phyloP scores from a whole-genome alignment of 2,797 vertebrate species.

The Lepilemur ruficaudatus region DNA sequence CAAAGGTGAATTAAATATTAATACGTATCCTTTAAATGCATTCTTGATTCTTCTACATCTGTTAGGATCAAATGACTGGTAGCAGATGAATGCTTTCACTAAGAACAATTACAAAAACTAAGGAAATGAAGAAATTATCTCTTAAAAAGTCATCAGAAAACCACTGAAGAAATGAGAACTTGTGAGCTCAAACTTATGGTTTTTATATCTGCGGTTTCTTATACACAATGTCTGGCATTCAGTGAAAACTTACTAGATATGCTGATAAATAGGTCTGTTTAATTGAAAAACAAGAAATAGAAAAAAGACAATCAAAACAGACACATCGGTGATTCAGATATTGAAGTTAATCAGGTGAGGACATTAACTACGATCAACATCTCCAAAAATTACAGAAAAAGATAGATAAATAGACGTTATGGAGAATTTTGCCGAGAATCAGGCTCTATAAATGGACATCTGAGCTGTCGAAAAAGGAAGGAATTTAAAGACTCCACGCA shows the following conservation, averaged over 20 bases:
- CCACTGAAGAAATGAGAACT: background rate
- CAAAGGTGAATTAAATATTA: background rate
- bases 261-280: background rate
- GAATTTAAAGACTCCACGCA: background rate
- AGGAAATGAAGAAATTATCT: background rate
- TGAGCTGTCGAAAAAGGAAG: background rate
- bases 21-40: background rate
- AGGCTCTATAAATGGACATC: background rate
- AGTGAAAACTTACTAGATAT: background rate
- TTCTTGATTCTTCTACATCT: background rate
- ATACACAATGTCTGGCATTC: background rate
- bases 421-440: background rate
- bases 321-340: background rate
- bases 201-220: background rate
- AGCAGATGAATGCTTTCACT: background rate
- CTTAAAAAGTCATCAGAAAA: background rate
- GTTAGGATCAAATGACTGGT: background rate
- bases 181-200: background rate
- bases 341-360: background rate
- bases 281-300: background rate
- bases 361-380: background rate
- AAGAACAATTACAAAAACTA: background rate
- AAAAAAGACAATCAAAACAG: background rate
- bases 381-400: background rate
- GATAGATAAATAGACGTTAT: background rate